A percentile compares a stretch with the other conserved stretches of the same genome.
Evolutionary conservation across 2,888 invertebrate genomes (phyloP).

Genomic region (Aphrophora alni): DNA sequence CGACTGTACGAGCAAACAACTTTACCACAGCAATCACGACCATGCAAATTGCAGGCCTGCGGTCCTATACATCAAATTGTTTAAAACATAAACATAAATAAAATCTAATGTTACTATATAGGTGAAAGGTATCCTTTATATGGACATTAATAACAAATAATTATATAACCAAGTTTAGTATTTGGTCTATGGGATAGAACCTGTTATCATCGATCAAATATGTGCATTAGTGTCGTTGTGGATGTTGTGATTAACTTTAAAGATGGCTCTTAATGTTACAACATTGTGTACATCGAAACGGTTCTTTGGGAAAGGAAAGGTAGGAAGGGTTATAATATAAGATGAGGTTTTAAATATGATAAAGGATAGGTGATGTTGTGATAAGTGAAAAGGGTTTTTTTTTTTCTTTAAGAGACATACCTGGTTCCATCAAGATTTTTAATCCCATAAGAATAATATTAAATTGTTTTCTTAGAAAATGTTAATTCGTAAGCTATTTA

Average conservation of each 20-base stretch:
- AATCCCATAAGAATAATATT: too few relatives aligned
- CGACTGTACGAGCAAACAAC: background rate
- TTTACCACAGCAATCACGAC: background rate
- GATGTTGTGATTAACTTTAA: background rate
- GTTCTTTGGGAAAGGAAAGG: too few relatives aligned
- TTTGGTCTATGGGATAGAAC: background rate
- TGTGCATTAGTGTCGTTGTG: background rate
- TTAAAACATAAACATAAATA: conserved; percentile 6
- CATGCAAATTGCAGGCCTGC: background rate
- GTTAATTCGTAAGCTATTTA: too few relatives aligned
- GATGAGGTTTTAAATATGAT: too few relatives aligned
- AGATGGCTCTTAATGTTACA: background rate
- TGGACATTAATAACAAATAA: background rate
- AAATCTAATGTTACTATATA: conserved; percentile 9
- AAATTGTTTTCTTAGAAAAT: too few relatives aligned
- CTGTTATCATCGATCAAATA: background rate
- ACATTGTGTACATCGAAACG: too few relatives aligned
- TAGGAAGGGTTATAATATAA: too few relatives aligned
- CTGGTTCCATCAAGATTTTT: too few relatives aligned
- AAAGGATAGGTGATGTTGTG: too few relatives aligned
- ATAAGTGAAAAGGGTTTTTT: too few relatives aligned
- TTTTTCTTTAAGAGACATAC: too few relatives aligned
- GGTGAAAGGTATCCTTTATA: conserved; percentile 3
- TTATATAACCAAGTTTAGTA: background rate
- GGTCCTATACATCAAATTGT: background rate